Percentiles rank a stretch among this genome's conserved stretches.
phyloP scores from a whole-genome alignment of 2,113 vertebrate species.

The Pachycephala philippinensis region DNA sequence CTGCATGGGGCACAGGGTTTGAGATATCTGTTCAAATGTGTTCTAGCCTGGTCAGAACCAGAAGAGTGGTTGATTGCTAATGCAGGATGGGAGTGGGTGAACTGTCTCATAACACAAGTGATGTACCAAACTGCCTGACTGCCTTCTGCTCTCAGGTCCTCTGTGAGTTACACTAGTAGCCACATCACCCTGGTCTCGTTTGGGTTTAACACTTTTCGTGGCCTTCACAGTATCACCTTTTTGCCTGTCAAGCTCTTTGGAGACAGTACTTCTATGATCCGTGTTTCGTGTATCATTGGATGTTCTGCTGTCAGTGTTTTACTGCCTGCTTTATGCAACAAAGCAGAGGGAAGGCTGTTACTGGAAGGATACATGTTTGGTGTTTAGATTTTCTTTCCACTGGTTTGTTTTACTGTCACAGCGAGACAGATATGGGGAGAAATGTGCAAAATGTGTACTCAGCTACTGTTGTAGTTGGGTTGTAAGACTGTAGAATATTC shows the following conservation, averaged over 20 bases:
- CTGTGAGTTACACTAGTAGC: neutral
- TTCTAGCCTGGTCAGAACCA: neutral
- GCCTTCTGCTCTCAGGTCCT: neutral
- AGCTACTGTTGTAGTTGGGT: neutral
- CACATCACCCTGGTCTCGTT: neutral
- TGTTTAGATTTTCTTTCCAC: neutral
- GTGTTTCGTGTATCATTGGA: rapidly evolving
- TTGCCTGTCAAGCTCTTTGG: neutral
- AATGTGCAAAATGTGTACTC: neutral
- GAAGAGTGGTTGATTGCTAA: neutral
- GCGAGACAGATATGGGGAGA: neutral
- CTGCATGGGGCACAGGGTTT: neutral
- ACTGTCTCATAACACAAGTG: neutral
- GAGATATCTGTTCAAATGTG: neutral
- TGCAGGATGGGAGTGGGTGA: neutral
- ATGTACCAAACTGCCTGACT: neutral
- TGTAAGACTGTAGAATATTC: neutral
- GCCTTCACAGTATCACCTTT: neutral
- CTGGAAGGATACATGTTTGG: neutral
- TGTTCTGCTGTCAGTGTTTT: neutral
- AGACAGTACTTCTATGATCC: neutral
- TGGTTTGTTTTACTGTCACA: neutral
- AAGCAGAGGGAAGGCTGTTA: neutral
- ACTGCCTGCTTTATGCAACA: neutral
- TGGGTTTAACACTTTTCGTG: neutral